Evolutionary conservation across 1,140 invertebrate genomes (phyloP).

Genomic region (Metopolophium dirhodum): DNA sequence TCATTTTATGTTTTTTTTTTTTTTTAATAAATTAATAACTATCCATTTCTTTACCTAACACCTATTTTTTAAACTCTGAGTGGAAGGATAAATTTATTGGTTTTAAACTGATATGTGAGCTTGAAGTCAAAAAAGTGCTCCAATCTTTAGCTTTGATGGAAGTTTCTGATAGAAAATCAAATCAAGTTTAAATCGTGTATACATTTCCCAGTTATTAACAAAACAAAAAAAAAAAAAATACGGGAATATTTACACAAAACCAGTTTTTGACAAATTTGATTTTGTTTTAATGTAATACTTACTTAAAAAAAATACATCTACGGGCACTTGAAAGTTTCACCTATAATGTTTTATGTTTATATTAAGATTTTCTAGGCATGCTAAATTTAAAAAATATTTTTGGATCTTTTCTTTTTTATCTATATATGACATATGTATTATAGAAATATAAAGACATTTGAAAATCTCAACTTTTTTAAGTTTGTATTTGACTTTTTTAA

Average conservation of each 20-base stretch:
- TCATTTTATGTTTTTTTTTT: background rate
- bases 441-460: no score
- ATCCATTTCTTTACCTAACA: no score
- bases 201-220: background rate
- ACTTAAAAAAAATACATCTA: background rate
- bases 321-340: background rate
- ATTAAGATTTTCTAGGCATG: background rate
- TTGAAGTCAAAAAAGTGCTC: no score
- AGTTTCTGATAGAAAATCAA: background rate
- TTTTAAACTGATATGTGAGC: background rate
- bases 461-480: background rate
- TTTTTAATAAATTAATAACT: background rate
- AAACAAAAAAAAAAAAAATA: background rate
- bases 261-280: background rate
- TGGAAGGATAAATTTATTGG: no score
- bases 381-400: background rate
- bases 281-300: background rate
- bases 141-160: no score
- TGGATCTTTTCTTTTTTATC: no score
- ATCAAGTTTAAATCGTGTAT: background rate
- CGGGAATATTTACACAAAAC: background rate
- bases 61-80: no score
- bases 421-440: no score
- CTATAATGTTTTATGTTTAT: background rate
- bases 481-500: background rate